Base-by-base conservation (phyloP, 2,113 vertebrate genomes). In the Noctilio leporinus region DNA sequence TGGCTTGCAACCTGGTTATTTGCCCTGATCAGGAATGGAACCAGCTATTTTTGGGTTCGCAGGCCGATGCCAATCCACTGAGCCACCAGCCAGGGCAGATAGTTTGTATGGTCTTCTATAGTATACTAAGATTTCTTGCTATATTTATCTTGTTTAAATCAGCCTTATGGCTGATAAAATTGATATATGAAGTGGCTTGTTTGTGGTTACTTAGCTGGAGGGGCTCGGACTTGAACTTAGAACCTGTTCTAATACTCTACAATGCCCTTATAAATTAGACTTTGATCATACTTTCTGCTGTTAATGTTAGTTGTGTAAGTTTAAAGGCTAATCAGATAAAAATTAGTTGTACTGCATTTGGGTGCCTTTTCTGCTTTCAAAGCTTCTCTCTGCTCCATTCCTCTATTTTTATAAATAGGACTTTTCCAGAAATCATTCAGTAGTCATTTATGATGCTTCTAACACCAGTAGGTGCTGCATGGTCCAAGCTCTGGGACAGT, bases 341-440 rank as follows among this genome's bases (percentile, higher is more conserved):
- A 57, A 26, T 64, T 38, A 77, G 9, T 82, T 45, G 15, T 53
- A 7, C 57, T 69, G n/a, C 15, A 53, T 59, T 43, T 47, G 45
- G 30, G 7, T 57, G 1, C 59, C 87, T 75, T 59, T 83, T 69
- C 78, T 96, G 64, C 78, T 80, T 28, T 69, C 40, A 59, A 59
- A 47, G 45, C 53, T 26, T 93, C 30, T 84, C 17, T 86, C 26
- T n/a, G 62, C 86, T 88, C 33, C 33, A 87, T 43, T 47, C 89
- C 38, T 93, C n/a, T 55, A 3, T 97, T 96, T 95, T 82, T 91
- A 28, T 59, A 40, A 84, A 59, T 10, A 53, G 70, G 43, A 35
- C 43, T 55, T 91, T 76, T 80, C 45, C 65, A 77, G 77, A 85
- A 88, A 26, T 43, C 24, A 33, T 35, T 86, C 30, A 35, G 33